phyloP scores from a whole-genome alignment of 2,888 invertebrate species.

The Drosophila sordidula region DNA sequence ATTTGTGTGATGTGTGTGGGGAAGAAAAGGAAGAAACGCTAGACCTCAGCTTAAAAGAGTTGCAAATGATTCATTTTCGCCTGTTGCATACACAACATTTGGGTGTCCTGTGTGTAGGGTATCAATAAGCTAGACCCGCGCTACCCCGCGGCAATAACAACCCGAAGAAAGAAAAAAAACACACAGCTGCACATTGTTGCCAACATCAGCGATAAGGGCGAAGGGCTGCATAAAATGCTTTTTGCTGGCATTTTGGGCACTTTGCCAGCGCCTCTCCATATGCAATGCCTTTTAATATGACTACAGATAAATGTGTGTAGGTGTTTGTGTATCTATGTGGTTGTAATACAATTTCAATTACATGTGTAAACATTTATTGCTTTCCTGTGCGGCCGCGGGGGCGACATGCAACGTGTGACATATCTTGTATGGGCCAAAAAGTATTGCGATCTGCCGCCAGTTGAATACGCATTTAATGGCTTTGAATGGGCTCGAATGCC shows the following conservation, averaged over 20 bases:
- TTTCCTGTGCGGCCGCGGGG: slow-evolving; percentile 42
- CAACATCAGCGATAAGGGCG: slow-evolving; percentile 69
- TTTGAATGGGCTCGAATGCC: slow-evolving; percentile 7
- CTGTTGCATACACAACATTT: slow-evolving; percentile 5
- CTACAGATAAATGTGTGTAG: slow-evolving; percentile 1
- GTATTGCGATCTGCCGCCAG: slow-evolving; percentile 21
- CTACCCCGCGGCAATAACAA: neutral
- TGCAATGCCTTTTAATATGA: slow-evolving; percentile 40
- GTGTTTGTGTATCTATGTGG: slow-evolving; percentile 51
- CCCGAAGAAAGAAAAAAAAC: slow-evolving; percentile 2
- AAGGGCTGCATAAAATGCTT: slow-evolving; percentile 36
- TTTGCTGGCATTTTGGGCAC: slow-evolving; percentile 41
- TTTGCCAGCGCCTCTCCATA: slow-evolving; percentile 40
- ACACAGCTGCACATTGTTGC: slow-evolving; percentile 55
- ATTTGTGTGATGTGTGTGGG: too few species aligned
- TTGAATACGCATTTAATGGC: slow-evolving; percentile 55
- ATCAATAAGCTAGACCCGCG: neutral
- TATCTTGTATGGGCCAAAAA: slow-evolving; percentile 27
- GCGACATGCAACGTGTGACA: slow-evolving; percentile 15
- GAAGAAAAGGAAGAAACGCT: neutral
- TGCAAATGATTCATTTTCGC: neutral
- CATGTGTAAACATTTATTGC: slow-evolving; percentile 77
- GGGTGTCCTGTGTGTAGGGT: slow-evolving; percentile 13
- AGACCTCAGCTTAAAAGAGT: neutral
- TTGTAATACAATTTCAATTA: slow-evolving; percentile 78